Conservation (phyloP, 2,888 invertebrate species). For the Agonum fuliginosum region DNA sequence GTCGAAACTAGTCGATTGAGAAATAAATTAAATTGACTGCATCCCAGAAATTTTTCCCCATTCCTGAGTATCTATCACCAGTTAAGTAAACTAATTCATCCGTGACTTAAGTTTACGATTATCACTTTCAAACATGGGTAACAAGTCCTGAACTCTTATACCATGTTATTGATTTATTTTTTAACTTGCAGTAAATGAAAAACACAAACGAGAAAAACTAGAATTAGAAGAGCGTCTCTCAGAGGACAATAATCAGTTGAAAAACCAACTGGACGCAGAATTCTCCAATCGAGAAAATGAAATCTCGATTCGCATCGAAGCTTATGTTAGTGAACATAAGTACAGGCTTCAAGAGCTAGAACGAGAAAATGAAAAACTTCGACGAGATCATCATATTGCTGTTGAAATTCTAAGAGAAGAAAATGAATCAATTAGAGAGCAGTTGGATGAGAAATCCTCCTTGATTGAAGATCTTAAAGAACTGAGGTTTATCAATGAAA, state of each 20-base stretch:
- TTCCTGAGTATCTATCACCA: too few species aligned
- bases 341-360: slow-evolving; percentile 64
- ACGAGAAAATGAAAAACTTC: slow-evolving; percentile 69
- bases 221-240: slow-evolving; percentile 67
- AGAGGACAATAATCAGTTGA: slow-evolving; percentile 66
- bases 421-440: slow-evolving; percentile 70
- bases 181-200: slow-evolving; percentile 69
- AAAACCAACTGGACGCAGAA: slow-evolving; percentile 62
- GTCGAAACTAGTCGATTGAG: too few species aligned
- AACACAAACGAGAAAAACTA: slow-evolving; percentile 66
- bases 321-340: slow-evolving; percentile 54
- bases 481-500: slow-evolving; percentile 66
- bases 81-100: too few species aligned
- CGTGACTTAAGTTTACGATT: too few species aligned
- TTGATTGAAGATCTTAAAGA: slow-evolving; percentile 65
- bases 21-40: too few species aligned
- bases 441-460: slow-evolving; percentile 70
- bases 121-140: too few species aligned
- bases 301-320: slow-evolving; percentile 55
- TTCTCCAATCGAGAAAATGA: slow-evolving; percentile 56
- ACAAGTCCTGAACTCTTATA: too few species aligned
- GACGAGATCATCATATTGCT: slow-evolving; percentile 69
- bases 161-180: too few species aligned
- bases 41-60: too few species aligned
- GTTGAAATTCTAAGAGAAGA: slow-evolving; percentile 71